These are phyloP conservation scores for Steinernema carpocapsae DNA, from an alignment of 2,888 invertebrate species.

Conservation along the genomic window DNA sequence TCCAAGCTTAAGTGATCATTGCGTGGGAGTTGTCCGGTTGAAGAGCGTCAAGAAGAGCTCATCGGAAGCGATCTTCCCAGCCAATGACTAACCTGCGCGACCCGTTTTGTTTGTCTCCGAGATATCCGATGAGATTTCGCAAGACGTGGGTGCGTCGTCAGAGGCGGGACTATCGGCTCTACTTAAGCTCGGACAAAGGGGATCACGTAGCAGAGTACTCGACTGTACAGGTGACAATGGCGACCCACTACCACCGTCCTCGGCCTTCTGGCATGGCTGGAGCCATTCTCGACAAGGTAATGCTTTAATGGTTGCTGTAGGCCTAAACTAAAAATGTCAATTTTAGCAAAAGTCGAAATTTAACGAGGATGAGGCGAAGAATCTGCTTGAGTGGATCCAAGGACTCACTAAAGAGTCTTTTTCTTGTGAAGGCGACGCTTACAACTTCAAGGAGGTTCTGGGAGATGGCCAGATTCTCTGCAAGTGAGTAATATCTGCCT, in stretches of 20 bases:
- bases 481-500: conserved; percentile 80
- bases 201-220: neutral
- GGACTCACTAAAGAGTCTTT: conserved; percentile 82
- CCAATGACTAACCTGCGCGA: neutral
- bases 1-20: too few species aligned
- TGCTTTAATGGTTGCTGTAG: neutral
- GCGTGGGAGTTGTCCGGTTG: conserved; percentile 5
- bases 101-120: neutral
- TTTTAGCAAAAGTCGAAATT: conserved; percentile 92
- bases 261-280: conserved; percentile 57
- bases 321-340: neutral
- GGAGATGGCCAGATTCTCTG: conserved; percentile 88
- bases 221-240: neutral
- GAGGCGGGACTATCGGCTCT: neutral
- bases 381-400: conserved; percentile 90
- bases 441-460: conserved; percentile 85
- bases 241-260: conserved; percentile 52
- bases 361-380: conserved; percentile 88
- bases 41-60: neutral
- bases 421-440: conserved; percentile 81
- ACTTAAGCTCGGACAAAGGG: neutral
- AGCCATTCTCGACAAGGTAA: conserved; percentile 63
- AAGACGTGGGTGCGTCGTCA: neutral
- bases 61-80: neutral
- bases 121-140: neutral